Evolutionary conservation across 2,113 vertebrate genomes (phyloP).

Genomic region (Lophura nycthemera): DNA sequence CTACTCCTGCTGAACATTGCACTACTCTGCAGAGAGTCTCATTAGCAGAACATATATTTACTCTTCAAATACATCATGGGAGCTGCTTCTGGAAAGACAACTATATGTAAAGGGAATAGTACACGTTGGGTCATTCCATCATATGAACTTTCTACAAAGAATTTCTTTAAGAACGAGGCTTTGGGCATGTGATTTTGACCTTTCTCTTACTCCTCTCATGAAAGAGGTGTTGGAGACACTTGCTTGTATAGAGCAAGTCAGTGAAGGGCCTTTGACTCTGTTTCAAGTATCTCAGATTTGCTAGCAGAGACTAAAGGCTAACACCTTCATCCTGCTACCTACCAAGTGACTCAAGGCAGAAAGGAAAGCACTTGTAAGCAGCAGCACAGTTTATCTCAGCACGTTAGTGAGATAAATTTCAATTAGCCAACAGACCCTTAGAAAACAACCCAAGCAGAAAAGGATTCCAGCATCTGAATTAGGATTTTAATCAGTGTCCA

Average conservation of each 20-base stretch:
- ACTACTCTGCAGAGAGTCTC: not conserved
- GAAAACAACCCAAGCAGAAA: constrained; percentile 57
- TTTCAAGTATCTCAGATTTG: not conserved
- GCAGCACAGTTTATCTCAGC: not conserved
- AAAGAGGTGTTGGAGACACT: not conserved
- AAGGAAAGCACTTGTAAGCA: not conserved
- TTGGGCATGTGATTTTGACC: not conserved
- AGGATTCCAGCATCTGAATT: constrained; percentile 52
- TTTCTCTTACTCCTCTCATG: not conserved
- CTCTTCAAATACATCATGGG: not conserved
- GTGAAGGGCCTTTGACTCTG: not conserved
- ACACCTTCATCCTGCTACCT: not conserved
- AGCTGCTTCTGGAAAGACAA: not conserved
- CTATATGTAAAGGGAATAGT: rapidly evolving
- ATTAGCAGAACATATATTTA: not conserved
- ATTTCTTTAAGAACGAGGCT: not conserved
- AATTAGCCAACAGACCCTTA: constrained; percentile 20
- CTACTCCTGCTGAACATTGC: not conserved
- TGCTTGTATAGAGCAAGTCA: not conserved
- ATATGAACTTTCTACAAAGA: not conserved
- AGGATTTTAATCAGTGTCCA: constrained; percentile 38
- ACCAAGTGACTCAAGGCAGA: not conserved
- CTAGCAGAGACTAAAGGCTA: not conserved
- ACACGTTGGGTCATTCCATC: not conserved
- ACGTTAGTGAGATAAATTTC: constrained; percentile 21